phyloP scores from a whole-genome alignment of 2,888 invertebrate genomes.

The Tenthredo amoena region DNA sequence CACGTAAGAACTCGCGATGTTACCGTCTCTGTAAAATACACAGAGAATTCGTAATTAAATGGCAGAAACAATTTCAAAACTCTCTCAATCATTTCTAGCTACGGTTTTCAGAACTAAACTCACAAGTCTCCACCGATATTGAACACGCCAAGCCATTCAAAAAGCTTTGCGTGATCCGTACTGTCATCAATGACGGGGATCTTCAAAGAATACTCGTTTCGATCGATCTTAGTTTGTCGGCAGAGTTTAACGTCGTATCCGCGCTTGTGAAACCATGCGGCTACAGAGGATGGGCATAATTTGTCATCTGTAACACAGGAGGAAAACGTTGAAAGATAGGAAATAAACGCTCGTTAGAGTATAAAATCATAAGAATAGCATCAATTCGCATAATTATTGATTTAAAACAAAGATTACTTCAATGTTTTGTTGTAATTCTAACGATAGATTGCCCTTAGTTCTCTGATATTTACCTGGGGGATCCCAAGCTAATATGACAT shows the following conservation, averaged over 20 bases:
- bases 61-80: background rate
- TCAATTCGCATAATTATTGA: background rate
- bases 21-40: conserved; percentile 64
- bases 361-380: background rate
- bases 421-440: background rate
- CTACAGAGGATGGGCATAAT: conserved; percentile 82
- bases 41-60: background rate
- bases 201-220: conserved; percentile 73
- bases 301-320: conserved; percentile 68
- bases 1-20: conserved; percentile 72
- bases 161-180: conserved; percentile 73
- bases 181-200: conserved; percentile 76
- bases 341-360: background rate
- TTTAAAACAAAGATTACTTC: background rate
- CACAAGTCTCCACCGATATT: conserved; percentile 77
- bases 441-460: background rate
- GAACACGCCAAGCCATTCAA: conserved; percentile 82
- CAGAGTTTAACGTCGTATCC: conserved; percentile 78
- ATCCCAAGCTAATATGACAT: conserved; percentile 80
- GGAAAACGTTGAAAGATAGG: background rate
- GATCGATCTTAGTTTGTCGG: conserved; percentile 73
- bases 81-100: background rate
- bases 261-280: conserved; percentile 80
- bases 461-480: conserved; percentile 75
- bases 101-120: conserved; percentile 54